These are phyloP conservation scores for Diachasma alloeum DNA, from an alignment of 1,140 invertebrate species.

Conservation along the genomic window DNA sequence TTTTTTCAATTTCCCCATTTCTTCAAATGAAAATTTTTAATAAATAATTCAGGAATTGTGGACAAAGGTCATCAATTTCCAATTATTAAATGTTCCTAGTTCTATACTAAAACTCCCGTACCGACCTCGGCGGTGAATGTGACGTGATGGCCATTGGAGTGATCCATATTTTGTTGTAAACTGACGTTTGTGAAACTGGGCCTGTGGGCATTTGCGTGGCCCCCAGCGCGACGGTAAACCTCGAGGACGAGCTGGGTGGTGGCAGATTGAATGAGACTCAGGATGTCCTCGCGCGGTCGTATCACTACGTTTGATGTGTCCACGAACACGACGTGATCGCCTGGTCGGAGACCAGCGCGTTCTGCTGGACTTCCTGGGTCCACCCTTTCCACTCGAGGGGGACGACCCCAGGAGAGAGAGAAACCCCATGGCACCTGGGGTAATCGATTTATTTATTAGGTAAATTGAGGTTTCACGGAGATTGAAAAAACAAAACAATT, in stretches of 20 bases:
- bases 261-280: conserved; percentile 80
- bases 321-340: conserved; percentile 88
- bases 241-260: conserved; percentile 78
- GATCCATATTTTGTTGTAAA: conserved; percentile 45
- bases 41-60: neutral
- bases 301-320: conserved; percentile 87
- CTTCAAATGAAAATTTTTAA: neutral
- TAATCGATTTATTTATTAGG: neutral
- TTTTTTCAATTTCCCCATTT: neutral
- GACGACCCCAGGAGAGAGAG: conserved; percentile 90
- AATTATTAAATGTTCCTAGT: neutral
- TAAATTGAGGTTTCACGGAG: neutral
- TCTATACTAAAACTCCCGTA: conserved; percentile 68
- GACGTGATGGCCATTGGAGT: conserved; percentile 68
- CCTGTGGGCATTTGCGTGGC: conserved; percentile 44
- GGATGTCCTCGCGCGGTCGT: conserved; percentile 79
- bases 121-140: conserved; percentile 87
- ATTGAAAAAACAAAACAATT: neutral
- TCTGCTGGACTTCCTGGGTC: conserved; percentile 84
- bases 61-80: neutral
- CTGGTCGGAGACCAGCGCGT: conserved; percentile 78
- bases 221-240: conserved; percentile 72
- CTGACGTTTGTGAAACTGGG: conserved; percentile 53
- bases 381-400: conserved; percentile 86
- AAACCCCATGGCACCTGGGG: conserved; percentile 68